Evolutionary conservation across 2,797 vertebrate genomes (phyloP), one percentile per base, ranked within the genome.

Genomic region (Amblyraja radiata): DNA sequence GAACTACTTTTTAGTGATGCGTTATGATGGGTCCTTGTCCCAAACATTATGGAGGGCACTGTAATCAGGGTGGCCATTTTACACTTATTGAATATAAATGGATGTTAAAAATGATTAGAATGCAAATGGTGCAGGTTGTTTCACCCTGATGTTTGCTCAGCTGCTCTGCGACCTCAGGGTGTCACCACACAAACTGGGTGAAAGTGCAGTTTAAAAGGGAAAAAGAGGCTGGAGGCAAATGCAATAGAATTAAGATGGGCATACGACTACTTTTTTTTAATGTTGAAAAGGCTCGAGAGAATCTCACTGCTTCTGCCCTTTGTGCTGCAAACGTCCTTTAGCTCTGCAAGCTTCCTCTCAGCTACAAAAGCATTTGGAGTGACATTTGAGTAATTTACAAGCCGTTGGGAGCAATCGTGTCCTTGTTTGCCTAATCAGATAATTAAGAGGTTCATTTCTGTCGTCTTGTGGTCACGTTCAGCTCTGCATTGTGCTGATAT

Each of bases 31-130:
- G 46, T 46, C 46, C 4, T 46, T 46, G 46, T 46, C 46, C 46
- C 46, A 46, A 46, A 46, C 46, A 46, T 46, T 46, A 54, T 54
- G 46, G 46, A 54, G 46, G 46, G 46, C 46, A 54, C 46, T 54
- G 46, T 54, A 36, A 68, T 88, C 68, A 88, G 63, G 7, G 7
- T 88, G 16, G 13, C n/a, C 84, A 68, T 65, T 86, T 86, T 86
- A 61, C 1, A 65, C n/a, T 86, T 28, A 86, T 88, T 68, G 63
- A 88, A 88, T 88, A 68, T 68, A 88, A 88, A 36, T 68, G 84
- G 61, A 88, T 63, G 23, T 65, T 88, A 36, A 65, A 61, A 65
- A 65, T 88, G 23, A 88, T 88, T 68, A 88, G n/a, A 28, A 84
- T 14, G n/a, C 81, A 84, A 84, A 58, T 28, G 28, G 81, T 25